Percentiles rank a stretch among this genome's conserved stretches.
These are phyloP conservation scores for Halichoerus grypus DNA, from an alignment of 2,113 vertebrate species.

Conservation along the genomic window DNA sequence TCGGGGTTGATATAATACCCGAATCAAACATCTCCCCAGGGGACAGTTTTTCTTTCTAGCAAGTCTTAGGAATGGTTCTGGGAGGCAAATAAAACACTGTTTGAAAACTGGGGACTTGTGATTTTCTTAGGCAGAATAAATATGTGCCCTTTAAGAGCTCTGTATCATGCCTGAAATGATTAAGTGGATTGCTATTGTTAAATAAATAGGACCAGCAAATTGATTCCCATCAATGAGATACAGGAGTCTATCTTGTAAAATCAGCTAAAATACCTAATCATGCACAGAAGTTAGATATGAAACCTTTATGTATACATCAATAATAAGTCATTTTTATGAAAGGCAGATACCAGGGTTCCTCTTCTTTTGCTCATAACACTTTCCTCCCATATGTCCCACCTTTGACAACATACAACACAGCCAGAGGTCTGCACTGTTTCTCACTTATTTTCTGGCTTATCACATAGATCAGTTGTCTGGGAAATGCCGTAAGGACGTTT, in stretches of 20 bases:
- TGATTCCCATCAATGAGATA: constrained; percentile 40
- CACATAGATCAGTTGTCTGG: neutral
- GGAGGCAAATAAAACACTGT: constrained; percentile 21
- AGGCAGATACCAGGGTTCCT: neutral
- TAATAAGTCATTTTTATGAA: constrained; percentile 48
- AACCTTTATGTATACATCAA: neutral
- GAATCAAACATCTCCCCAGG: neutral
- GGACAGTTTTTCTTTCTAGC: neutral
- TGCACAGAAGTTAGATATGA: neutral
- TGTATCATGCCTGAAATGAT: neutral
- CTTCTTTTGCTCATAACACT: neutral
- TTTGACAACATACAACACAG: constrained; percentile 23
- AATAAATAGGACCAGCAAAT: constrained; percentile 58
- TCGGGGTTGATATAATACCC: neutral
- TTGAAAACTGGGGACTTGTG: constrained; percentile 52
- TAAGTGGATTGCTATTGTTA: constrained; percentile 32
- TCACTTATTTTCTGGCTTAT: constrained; percentile 55
- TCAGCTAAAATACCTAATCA: constrained; percentile 47
- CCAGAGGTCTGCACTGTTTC: neutral
- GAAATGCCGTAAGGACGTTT: constrained; percentile 45
- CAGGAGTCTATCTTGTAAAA: constrained; percentile 31
- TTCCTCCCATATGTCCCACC: neutral
- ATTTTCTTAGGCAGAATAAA: constrained; percentile 58
- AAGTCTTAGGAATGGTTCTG: constrained; percentile 40
- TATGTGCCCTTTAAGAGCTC: constrained; percentile 45